Evolutionary conservation across 2,113 vertebrate species (phyloP).

Genomic region (Colossoma macropomum): DNA sequence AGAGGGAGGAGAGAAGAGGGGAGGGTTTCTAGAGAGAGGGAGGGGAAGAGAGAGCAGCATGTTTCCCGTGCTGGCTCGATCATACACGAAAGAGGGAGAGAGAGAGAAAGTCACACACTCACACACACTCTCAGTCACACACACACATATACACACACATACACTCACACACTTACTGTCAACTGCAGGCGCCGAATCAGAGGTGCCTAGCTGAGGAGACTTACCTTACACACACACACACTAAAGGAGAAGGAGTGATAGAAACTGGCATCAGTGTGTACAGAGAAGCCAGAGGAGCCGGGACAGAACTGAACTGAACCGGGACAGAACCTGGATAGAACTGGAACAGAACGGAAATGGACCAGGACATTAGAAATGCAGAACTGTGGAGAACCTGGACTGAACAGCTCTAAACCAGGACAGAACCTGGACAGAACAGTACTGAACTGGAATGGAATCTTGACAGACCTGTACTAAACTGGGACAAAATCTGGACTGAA

Average conservation of each 20-base stretch:
- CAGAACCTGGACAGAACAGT: too few species aligned
- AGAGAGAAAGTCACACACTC: slow-evolving; percentile 56
- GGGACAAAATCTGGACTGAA: not conserved
- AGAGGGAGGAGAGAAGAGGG: slow-evolving; percentile 24
- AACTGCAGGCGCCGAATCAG: slow-evolving; percentile 25
- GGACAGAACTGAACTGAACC: not conserved
- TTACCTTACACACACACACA: slow-evolving; percentile 29
- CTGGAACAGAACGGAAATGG: not conserved
- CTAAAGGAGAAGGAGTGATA: slow-evolving; percentile 12
- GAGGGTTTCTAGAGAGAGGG: slow-evolving; percentile 5
- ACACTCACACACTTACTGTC: slow-evolving; percentile 43
- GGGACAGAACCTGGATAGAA: not conserved
- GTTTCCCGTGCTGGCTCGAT: slow-evolving; percentile 60
- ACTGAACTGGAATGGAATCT: too few species aligned
- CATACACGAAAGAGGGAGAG: slow-evolving; percentile 62
- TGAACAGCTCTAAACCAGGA: not conserved
- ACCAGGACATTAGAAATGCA: slow-evolving; percentile 14
- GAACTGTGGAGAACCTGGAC: not conserved
- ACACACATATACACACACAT: slow-evolving; percentile 48
- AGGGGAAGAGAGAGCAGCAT: slow-evolving; percentile 63
- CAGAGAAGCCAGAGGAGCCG: not conserved
- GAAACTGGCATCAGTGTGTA: slow-evolving; percentile 14
- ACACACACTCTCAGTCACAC: slow-evolving; percentile 39
- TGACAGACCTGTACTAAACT: not conserved
- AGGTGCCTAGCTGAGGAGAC: slow-evolving; percentile 38